Base-by-base conservation (phyloP, 2,113 vertebrate species). In the Parotia lawesii region DNA sequence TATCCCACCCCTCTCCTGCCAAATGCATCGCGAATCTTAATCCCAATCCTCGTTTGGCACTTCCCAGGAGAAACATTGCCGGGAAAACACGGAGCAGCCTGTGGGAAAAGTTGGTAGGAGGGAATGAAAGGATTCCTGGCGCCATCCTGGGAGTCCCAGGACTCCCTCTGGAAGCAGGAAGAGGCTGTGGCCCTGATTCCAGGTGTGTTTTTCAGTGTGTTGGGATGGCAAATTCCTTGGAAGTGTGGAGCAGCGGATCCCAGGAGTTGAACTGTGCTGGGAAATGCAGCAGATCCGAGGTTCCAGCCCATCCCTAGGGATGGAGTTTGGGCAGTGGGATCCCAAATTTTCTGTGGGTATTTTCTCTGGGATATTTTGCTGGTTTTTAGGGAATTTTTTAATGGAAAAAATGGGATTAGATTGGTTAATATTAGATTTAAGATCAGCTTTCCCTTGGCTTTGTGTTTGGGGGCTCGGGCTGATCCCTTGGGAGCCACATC, bases 221-320 rank as follows among this genome's bases (percentile, higher is more conserved):
- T 10, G 51, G 38, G 44, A 12, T 45, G 78, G 12, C 18, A 64
- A 11, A 81, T 84, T 75, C 89, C 44, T 89, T 47, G 11, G 77
- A 42, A 90, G 45, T 6, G 1, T 27, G 11, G 54, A 51, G 0
- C 18, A 25, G 9, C 2, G 0, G 10, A 25, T 56, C 25, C 1
- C 23, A 15, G 0, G 10, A 25, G 37, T 2, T 29, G 33, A 16
- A 5, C 48, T 57, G 65, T 58, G 56, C 56, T 24, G n/a, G 31
- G 42, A 65, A 72, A 4, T 37, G 51, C 38, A 56, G 72, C 62
- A 35, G 42, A 5, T 53, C 50, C 2, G 12, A 51, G 57, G 37
- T 33, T 33, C 0, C 4, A 24, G 48, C 24, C 44, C 3, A 28
- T 57, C 27, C 51, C 28, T 25, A 3, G 12, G 24, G 75, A 11